These are phyloP conservation scores for Euthynnus affinis DNA, from an alignment of 2,797 vertebrate genomes.

Conservation along the genomic window DNA sequence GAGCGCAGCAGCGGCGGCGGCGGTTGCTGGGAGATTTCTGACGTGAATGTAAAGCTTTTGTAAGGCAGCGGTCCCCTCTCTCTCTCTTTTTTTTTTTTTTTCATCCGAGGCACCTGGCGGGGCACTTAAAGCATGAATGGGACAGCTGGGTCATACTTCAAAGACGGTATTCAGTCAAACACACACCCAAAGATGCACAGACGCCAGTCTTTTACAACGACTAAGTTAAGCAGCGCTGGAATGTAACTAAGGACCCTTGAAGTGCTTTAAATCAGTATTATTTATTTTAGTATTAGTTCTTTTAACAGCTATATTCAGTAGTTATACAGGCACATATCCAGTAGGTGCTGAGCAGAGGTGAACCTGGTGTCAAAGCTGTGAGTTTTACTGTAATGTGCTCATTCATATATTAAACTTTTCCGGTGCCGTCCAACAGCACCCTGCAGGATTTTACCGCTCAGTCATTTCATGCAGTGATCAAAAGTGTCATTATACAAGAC, in stretches of 20 bases:
- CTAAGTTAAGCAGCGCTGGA: slow-evolving; percentile 26
- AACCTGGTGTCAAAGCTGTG: too few relatives aligned
- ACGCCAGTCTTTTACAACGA: neutral
- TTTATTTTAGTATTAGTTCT: too few relatives aligned
- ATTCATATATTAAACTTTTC: too few relatives aligned
- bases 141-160: slow-evolving; percentile 52
- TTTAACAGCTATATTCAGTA: too few relatives aligned
- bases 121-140: slow-evolving; percentile 50
- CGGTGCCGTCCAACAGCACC: too few relatives aligned
- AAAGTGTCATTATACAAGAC: too few relatives aligned
- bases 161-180: slow-evolving; percentile 23
- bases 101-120: slow-evolving; percentile 50
- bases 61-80: slow-evolving; percentile 13
- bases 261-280: too few relatives aligned
- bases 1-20: neutral
- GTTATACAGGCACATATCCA: too few relatives aligned
- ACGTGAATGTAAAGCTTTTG: slow-evolving; percentile 30
- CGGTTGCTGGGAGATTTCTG: slow-evolving; percentile 34
- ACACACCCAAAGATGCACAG: slow-evolving; percentile 8
- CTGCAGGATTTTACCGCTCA: too few relatives aligned
- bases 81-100: slow-evolving; percentile 24
- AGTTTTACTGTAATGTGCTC: too few relatives aligned
- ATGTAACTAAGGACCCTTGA: slow-evolving; percentile 33
- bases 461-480: too few relatives aligned
- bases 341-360: too few relatives aligned